Evolutionary conservation across 2,797 vertebrate species (phyloP).

Genomic region (Gobio occitaniae): DNA sequence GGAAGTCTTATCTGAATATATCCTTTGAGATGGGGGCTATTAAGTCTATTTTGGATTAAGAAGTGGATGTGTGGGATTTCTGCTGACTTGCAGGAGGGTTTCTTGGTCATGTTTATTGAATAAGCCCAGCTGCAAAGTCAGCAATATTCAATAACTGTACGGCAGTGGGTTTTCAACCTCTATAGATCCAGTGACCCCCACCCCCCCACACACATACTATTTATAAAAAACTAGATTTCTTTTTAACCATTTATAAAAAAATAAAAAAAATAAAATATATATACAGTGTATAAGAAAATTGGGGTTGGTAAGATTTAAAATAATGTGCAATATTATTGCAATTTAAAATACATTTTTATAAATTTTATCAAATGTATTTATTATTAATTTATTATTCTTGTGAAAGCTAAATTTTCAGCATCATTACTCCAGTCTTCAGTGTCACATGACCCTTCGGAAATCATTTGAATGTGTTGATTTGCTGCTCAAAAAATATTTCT

Average conservation of each 20-base stretch:
- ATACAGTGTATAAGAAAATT: no score
- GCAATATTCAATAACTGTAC: conserved; percentile 31
- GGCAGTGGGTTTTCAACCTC: conserved; percentile 22
- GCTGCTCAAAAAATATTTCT: background rate
- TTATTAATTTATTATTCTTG: background rate
- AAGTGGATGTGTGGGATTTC: conserved; percentile 23
- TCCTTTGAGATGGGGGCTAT: background rate
- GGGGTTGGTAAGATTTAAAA: no score
- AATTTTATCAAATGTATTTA: no score
- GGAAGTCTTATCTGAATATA: conserved; percentile 1
- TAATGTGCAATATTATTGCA: no score
- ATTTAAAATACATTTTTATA: no score
- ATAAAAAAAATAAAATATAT: no score
- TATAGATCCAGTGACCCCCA: background rate
- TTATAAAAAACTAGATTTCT: no score
- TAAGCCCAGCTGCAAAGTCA: conserved; percentile 24
- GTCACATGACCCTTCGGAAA: background rate
- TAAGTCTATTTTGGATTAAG: conserved; percentile 32
- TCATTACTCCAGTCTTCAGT: background rate
- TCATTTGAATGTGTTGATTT: background rate
- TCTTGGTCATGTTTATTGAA: conserved; percentile 55
- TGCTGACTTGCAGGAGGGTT: conserved; percentile 50
- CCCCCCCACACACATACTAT: no score
- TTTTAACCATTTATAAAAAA: no score
- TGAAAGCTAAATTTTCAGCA: background rate